These are phyloP conservation scores for Chunga burmeisteri DNA, from an alignment of 2,113 vertebrate genomes.

Conservation along the genomic window DNA sequence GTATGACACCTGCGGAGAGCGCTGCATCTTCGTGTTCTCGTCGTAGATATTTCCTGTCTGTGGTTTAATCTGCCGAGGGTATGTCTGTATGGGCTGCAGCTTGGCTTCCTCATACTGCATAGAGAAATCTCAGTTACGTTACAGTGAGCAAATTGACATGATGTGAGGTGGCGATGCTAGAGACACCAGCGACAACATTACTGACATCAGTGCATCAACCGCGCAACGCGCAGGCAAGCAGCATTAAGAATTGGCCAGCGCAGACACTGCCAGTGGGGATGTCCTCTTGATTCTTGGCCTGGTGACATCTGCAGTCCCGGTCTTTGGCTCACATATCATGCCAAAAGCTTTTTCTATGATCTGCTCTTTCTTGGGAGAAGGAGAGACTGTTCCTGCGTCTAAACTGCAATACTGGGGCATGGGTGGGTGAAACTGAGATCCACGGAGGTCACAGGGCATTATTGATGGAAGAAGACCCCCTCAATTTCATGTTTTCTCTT, in stretches of 20 bases:
- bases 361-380: not conserved
- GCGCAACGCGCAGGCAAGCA: fast-evolving
- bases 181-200: not conserved
- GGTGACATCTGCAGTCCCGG: not conserved
- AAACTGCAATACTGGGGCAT: not conserved
- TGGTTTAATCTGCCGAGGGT: not conserved
- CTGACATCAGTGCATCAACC: not conserved
- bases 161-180: fast-evolving
- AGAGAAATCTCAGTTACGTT: not conserved
- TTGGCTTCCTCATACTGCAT: not conserved
- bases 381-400: not conserved
- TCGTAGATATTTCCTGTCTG: not conserved
- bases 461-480: not conserved
- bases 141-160: fast-evolving
- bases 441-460: not conserved
- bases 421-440: not conserved
- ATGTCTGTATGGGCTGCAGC: fast-evolving
- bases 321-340: not conserved
- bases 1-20: fast-evolving
- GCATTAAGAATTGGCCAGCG: fast-evolving
- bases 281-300: not conserved
- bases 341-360: not conserved
- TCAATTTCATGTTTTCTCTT: not conserved
- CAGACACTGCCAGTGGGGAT: not conserved
- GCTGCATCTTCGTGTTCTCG: fast-evolving